Base-by-base conservation (phyloP, 2,888 invertebrate species). In the Boloria selene region DNA sequence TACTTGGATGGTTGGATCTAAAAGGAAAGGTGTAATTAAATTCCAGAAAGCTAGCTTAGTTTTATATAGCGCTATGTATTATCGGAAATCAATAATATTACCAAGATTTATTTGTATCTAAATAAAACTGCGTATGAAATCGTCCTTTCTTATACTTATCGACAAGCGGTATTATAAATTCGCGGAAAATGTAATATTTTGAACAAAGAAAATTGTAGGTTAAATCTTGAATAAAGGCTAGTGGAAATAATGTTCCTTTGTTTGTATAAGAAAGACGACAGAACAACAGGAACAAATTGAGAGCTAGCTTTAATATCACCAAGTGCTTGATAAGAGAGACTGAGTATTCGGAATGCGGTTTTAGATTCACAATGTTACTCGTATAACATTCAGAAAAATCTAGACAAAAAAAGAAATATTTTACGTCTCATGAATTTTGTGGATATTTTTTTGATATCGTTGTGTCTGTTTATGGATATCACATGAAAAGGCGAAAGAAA, bases 271-370 rank as follows among this genome's bases (percentile, higher is more conserved):
- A 64, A 54, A 58, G 54, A 67, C 49, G 63, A 63, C 55, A 50
- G 42, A 42, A 56, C 47, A 62, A 54, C 55, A 56, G 61, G n/a
- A 55, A 55, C 50, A 67, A 63, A 67, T 67, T 64, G 50, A 59
- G 63, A 58, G 63, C 18, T 17, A 60, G 50, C 59, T 67, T 63
- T 67, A 61, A 61, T 50, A 65, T 50, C 22, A 16, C 16, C 26
- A 55, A 55, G 55, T 49, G 50, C 17, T 55, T 54, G 53, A 60
- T 51, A 60, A 47, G 16, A 5, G n/a, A 4, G 47, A 38, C 4
- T 17, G 22, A 44, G 44, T 22, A 56, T 44, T 50, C 42, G n/a
- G 18, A 26, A 63, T 26, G 42, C 16, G 18, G 49, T 22, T 49
- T 42, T 44, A 16, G 13, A 14, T 45, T 26, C 13, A 26, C 17